Percentiles rank a stretch among this genome's conserved stretches.
Evolutionary conservation across 2,113 vertebrate species (phyloP).

Genomic region (Lepisosteus osseus): DNA sequence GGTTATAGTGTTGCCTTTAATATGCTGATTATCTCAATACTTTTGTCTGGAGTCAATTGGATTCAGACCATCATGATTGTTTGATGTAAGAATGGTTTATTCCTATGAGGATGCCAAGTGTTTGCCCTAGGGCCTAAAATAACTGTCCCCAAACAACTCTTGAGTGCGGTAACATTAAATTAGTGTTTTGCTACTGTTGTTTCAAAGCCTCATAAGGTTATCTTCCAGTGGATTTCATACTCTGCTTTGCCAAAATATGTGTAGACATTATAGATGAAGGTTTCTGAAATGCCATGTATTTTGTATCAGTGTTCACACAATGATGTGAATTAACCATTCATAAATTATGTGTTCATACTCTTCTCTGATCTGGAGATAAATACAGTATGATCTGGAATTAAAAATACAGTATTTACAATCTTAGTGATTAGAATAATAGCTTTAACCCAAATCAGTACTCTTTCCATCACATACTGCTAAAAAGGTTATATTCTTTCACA

Average conservation of each 20-base stretch:
- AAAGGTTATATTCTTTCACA: not conserved
- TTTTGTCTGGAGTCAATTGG: constrained; percentile 84
- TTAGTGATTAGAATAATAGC: too few relatives aligned
- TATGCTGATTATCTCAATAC: constrained; percentile 88
- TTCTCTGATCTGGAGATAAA: too few relatives aligned
- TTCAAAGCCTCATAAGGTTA: not conserved
- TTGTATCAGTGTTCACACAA: too few relatives aligned
- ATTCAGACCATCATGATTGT: constrained; percentile 81
- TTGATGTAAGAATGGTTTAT: constrained; percentile 78
- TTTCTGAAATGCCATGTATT: not conserved
- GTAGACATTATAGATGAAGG: not conserved
- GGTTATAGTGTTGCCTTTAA: constrained; percentile 91
- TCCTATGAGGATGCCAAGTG: constrained; percentile 61
- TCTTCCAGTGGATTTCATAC: not conserved
- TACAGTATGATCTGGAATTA: too few relatives aligned
- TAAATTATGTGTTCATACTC: too few relatives aligned
- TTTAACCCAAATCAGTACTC: too few relatives aligned
- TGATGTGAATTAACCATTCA: too few relatives aligned
- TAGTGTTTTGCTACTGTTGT: not conserved
- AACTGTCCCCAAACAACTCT: constrained; percentile 61
- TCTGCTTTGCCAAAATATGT: not conserved
- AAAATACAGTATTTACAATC: too few relatives aligned
- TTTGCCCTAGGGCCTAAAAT: constrained; percentile 56
- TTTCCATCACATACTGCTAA: not conserved
- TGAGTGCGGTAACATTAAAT: constrained; percentile 26